Evolutionary conservation across 2,797 vertebrate genomes (phyloP).

Genomic region (Clarias pachynema): DNA sequence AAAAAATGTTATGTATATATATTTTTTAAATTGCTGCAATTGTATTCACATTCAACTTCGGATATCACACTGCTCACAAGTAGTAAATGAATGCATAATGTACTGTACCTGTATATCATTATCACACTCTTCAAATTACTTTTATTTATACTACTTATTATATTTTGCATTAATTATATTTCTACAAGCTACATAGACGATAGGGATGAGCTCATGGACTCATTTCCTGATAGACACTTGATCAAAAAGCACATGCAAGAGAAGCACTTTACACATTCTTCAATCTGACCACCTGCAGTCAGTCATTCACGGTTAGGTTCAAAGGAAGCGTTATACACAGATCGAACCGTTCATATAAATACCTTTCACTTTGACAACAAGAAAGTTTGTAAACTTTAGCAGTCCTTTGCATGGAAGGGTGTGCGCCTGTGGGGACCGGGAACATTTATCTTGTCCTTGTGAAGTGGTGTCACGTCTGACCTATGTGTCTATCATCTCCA

Average conservation of each 20-base stretch:
- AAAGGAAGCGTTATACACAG: not conserved
- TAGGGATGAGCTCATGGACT: not conserved
- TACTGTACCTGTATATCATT: not conserved
- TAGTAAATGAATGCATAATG: not conserved
- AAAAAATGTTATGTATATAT: no score
- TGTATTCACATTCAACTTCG: conserved; percentile 1
- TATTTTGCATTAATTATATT: not conserved
- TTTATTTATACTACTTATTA: no score
- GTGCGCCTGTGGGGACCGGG: not conserved
- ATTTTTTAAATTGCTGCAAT: not conserved
- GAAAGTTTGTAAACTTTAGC: conserved; percentile 18
- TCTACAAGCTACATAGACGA: conserved; percentile 24
- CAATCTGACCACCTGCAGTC: not conserved
- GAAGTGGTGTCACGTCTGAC: conserved; percentile 15
- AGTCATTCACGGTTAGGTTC: not conserved
- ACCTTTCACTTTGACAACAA: not conserved
- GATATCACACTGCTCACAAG: not conserved
- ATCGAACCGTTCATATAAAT: conserved; percentile 30
- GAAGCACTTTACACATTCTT: conserved; percentile 20
- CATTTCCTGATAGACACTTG: conserved; percentile 5
- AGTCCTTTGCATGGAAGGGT: not conserved
- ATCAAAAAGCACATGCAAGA: no score
- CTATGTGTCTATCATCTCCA: conserved; percentile 74
- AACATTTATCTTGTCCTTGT: conserved; percentile 15
- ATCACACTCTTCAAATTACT: not conserved